Percentiles rank a stretch among this genome's conserved stretches.
phyloP scores from a whole-genome alignment of 2,113 vertebrate genomes.

The Rhinolophus ferrumequinum region DNA sequence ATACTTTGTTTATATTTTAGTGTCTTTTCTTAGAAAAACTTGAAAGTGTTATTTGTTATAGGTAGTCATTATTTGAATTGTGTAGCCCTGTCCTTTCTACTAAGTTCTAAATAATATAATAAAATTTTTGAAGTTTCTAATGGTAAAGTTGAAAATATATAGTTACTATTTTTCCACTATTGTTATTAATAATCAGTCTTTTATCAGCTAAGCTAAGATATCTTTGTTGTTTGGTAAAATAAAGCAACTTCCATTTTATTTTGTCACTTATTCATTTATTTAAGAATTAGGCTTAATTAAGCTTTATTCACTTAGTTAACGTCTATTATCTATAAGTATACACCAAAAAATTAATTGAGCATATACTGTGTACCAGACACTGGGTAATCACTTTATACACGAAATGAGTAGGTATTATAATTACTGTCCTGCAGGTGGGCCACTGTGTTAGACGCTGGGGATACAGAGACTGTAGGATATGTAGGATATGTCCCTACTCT shows the following conservation, averaged over 20 bases:
- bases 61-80: neutral
- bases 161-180: neutral
- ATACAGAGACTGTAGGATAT: neutral
- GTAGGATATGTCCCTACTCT: neutral
- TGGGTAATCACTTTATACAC: neutral
- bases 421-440: neutral
- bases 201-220: neutral
- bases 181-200: neutral
- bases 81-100: neutral
- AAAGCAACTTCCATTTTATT: constrained; percentile 16
- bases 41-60: constrained; percentile 26
- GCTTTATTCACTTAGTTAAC: neutral
- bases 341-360: neutral
- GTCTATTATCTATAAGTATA: neutral
- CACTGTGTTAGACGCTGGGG: neutral
- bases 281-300: constrained; percentile 24
- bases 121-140: neutral
- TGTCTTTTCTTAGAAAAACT: neutral
- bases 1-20: constrained; percentile 5
- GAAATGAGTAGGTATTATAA: neutral
- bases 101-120: constrained; percentile 34
- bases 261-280: neutral
- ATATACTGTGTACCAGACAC: neutral
- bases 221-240: constrained; percentile 35
- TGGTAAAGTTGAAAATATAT: neutral